Percentiles rank a stretch among this genome's conserved stretches.
Evolutionary conservation across 1,140 invertebrate species (phyloP).

Genomic region (Cotesia typhae): DNA sequence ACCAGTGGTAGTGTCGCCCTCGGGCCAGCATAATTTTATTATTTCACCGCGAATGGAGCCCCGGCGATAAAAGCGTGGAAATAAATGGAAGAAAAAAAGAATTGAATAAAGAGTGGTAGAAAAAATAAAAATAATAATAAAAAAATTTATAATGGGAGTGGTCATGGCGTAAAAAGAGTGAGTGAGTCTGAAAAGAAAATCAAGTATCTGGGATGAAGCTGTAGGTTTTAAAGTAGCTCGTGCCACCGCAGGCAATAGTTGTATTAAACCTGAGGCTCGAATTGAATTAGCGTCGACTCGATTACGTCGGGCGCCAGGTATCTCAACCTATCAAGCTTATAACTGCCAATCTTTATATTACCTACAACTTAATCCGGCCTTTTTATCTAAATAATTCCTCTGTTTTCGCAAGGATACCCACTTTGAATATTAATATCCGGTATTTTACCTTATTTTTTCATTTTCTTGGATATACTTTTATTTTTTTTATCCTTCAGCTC

Average conservation of each 20-base stretch:
- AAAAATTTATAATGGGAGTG: slow-evolving; percentile 1
- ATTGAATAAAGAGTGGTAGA: slow-evolving; percentile 3
- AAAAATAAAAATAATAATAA: slow-evolving; percentile 9
- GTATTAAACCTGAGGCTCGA: slow-evolving; percentile 48
- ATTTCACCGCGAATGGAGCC: slow-evolving; percentile 44
- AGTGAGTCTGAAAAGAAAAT: slow-evolving; percentile 31
- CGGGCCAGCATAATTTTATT: slow-evolving; percentile 55
- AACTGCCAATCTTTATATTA: too few relatives aligned
- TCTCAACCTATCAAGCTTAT: too few relatives aligned
- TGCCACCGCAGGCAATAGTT: slow-evolving; percentile 39
- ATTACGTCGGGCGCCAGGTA: slow-evolving; percentile 41
- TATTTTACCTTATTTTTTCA: too few relatives aligned
- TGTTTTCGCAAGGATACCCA: too few relatives aligned
- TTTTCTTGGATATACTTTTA: too few relatives aligned
- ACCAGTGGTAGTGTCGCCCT: slow-evolving; percentile 5
- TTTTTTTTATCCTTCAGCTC: too few relatives aligned
- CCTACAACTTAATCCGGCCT: too few relatives aligned
- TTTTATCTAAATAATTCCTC: too few relatives aligned
- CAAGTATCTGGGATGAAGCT: slow-evolving; percentile 36
- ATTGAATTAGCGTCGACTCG: slow-evolving; percentile 59
- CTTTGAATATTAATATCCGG: too few relatives aligned
- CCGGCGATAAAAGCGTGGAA: slow-evolving; percentile 33
- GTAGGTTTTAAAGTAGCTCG: slow-evolving; percentile 36
- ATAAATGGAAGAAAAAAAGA: slow-evolving; percentile 18
- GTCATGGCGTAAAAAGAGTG: not conserved